Evolutionary conservation across 2,113 vertebrate species (phyloP).

Genomic region (Carassius carassius): DNA sequence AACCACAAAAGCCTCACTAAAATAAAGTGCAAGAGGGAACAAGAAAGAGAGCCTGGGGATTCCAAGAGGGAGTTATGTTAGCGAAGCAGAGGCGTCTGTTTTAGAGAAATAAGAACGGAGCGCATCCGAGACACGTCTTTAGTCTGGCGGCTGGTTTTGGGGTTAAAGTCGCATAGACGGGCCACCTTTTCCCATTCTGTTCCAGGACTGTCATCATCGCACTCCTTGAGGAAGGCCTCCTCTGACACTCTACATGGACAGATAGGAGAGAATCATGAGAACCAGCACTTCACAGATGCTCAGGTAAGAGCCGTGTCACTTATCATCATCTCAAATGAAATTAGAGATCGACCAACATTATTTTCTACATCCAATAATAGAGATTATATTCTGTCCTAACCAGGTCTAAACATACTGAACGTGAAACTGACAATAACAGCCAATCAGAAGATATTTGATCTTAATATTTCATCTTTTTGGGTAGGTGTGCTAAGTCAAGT

Average conservation of each 20-base stretch:
- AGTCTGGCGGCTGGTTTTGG: conserved; percentile 98
- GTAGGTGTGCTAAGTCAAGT: too few relatives aligned
- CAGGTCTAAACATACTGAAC: not conserved
- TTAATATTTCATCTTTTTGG: not conserved
- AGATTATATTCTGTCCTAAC: not conserved
- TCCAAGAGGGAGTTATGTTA: conserved; percentile 68
- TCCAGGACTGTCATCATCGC: conserved; percentile 85
- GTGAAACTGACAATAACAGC: not conserved
- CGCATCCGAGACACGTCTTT: conserved; percentile 98
- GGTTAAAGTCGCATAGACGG: conserved; percentile 97
- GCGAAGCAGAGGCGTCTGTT: conserved; percentile 92
- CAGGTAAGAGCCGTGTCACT: not conserved
- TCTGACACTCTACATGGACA: conserved; percentile 83
- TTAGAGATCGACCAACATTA: not conserved
- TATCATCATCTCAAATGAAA: not conserved
- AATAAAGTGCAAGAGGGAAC: conserved; percentile 55
- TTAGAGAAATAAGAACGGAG: conserved; percentile 96
- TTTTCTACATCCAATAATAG: not conserved
- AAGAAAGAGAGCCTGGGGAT: conserved; percentile 37
- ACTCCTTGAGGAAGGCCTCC: conserved; percentile 91
- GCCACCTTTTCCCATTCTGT: conserved; percentile 96
- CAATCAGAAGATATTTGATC: not conserved
- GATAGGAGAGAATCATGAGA: not conserved
- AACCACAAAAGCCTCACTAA: conserved; percentile 28
- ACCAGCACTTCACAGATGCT: not conserved